Percentiles rank a stretch among this genome's conserved stretches.
Conservation (phyloP, 2,113 vertebrate species). For the Rana temporaria region DNA sequence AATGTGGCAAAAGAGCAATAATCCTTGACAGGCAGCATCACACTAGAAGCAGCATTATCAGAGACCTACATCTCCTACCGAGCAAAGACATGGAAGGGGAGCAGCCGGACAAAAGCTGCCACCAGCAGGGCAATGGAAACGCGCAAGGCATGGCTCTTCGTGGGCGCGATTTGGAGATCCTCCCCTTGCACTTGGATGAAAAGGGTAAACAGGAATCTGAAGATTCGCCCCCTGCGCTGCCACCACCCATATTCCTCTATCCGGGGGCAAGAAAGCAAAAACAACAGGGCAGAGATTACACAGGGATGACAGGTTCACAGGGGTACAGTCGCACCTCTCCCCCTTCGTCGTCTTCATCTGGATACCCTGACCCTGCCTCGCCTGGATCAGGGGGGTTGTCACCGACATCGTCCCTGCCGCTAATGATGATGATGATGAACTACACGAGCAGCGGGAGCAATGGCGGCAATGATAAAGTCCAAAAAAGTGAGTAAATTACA, state of each 20-base stretch:
- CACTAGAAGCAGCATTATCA: constrained; percentile 56
- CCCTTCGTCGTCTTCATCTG: neutral
- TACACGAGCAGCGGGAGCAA: neutral
- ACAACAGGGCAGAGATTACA: neutral
- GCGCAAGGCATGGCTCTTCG: constrained; percentile 2
- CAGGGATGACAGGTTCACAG: neutral
- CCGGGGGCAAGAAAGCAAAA: constrained; percentile 42
- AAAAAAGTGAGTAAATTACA: constrained; percentile 39
- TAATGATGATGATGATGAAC: constrained; percentile 56
- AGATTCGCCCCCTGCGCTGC: constrained; percentile 32
- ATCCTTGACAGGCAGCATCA: neutral
- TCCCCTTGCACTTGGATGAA: neutral
- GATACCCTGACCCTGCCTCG: neutral
- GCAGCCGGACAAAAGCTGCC: neutral
- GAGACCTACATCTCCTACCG: neutral
- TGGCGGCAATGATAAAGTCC: constrained; percentile 30
- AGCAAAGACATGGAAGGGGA: constrained; percentile 31
- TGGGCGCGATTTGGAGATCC: constrained; percentile 20
- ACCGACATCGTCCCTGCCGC: constrained; percentile 28
- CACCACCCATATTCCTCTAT: constrained; percentile 46
- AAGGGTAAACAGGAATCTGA: neutral
- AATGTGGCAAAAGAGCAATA: neutral
- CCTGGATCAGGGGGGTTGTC: constrained; percentile 24
- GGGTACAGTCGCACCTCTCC: neutral
- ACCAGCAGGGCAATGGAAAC: neutral